Conservation (phyloP, 2,113 vertebrate species). For the Verasper variegatus region DNA sequence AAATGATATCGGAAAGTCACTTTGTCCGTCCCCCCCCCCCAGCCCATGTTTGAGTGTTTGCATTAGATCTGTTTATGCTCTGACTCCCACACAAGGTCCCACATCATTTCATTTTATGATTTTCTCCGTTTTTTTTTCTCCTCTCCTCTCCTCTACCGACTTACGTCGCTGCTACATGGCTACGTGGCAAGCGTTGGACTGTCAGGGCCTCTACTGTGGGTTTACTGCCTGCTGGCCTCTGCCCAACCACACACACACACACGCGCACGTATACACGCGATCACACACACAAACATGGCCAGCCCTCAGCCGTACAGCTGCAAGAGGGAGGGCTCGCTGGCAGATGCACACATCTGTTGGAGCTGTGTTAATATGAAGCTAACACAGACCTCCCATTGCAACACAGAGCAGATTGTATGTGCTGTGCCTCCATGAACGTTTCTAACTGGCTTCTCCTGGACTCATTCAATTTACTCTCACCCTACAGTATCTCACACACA, state of each 20-base stretch:
- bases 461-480: constrained; percentile 61
- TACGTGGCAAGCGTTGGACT: constrained; percentile 59
- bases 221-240: constrained; percentile 76
- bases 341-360: constrained; percentile 74
- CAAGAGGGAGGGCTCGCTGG: constrained; percentile 60
- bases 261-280: background rate
- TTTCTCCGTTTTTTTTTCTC: background rate
- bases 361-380: constrained; percentile 52
- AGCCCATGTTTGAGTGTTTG: constrained; percentile 16
- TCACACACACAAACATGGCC: constrained; percentile 39
- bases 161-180: constrained; percentile 67
- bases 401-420: constrained; percentile 55
- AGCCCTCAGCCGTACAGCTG: constrained; percentile 69
- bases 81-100: constrained; percentile 32
- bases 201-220: constrained; percentile 70
- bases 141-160: constrained; percentile 19
- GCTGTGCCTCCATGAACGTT: constrained; percentile 25
- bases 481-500: constrained; percentile 16
- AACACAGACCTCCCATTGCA: constrained; percentile 24
- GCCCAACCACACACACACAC: constrained; percentile 60
- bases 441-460: constrained; percentile 40
- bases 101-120: constrained; percentile 28
- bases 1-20: constrained; percentile 36
- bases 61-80: constrained; percentile 27
- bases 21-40: constrained; percentile 22